Conservation (phyloP, 2,113 vertebrate genomes). For the Semicossyphus pulcher region DNA sequence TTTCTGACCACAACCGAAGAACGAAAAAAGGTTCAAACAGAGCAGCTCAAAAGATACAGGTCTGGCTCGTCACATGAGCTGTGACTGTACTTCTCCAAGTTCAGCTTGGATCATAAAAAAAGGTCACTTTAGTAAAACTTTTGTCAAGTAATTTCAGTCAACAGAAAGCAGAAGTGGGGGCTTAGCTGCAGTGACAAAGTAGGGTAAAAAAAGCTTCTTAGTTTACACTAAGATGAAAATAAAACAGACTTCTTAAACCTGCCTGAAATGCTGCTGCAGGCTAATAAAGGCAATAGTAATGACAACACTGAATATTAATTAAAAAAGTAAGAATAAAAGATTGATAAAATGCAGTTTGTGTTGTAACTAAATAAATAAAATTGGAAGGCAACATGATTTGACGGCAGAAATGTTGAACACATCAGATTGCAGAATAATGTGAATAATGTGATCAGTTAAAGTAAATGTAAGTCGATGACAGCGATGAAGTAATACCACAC, state of each 20-base stretch:
- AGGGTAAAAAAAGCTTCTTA: background rate
- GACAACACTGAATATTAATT: too few relatives aligned
- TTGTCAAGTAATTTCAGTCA: slow-evolving; percentile 37
- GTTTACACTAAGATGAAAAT: background rate
- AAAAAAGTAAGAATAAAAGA: background rate
- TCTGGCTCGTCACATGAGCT: background rate
- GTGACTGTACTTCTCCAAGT: background rate
- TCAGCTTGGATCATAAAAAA: slow-evolving; percentile 22
- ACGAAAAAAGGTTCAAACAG: background rate
- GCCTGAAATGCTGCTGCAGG: background rate
- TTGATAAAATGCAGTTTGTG: background rate
- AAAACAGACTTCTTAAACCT: background rate
- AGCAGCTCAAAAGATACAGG: background rate
- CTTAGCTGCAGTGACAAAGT: background rate
- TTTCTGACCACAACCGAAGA: background rate
- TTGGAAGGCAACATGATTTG: background rate
- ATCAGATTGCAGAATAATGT: too few relatives aligned
- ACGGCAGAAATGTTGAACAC: background rate
- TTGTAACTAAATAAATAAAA: background rate
- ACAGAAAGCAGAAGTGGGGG: slow-evolving; percentile 18
- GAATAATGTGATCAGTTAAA: background rate
- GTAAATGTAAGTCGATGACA: background rate
- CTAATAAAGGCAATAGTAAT: background rate
- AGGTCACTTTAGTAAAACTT: slow-evolving; percentile 42
- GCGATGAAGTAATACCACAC: background rate